Conservation (phyloP, 2,113 vertebrate species). For the Lampris megalopsis region DNA sequence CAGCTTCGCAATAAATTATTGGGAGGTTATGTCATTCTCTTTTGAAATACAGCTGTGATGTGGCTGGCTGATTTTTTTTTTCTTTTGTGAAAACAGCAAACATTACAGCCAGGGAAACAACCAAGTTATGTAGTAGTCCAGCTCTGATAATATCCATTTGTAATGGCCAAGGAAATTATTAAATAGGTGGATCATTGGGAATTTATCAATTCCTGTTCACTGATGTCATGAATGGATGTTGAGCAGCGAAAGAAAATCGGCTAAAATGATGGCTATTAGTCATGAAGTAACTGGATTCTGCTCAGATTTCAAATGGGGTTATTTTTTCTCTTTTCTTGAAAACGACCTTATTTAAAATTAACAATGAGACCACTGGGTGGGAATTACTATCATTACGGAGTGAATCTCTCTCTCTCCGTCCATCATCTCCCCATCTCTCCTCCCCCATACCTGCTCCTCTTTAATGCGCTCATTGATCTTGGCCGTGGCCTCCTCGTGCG, state of each 20-base stretch:
- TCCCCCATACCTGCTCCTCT: conserved; percentile 88
- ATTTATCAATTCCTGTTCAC: not conserved
- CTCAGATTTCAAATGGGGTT: not conserved
- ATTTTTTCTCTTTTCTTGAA: too few relatives aligned
- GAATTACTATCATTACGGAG: not conserved
- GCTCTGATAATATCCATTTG: too few relatives aligned
- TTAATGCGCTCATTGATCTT: conserved; percentile 95
- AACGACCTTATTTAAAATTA: too few relatives aligned
- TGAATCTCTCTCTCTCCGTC: not conserved
- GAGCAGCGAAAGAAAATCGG: not conserved
- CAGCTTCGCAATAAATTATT: too few relatives aligned
- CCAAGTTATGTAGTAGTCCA: too few relatives aligned
- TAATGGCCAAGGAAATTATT: not conserved
- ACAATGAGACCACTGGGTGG: too few relatives aligned
- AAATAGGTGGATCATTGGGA: not conserved
- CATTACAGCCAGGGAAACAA: too few relatives aligned
- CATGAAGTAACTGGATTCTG: not conserved
- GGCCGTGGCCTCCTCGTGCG: conserved; percentile 90
- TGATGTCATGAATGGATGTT: conserved; percentile 2
- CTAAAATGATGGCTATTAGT: not conserved
- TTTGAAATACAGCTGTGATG: not conserved
- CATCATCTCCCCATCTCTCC: not conserved
- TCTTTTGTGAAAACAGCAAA: too few relatives aligned
- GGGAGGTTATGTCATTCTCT: not conserved
- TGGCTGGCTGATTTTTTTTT: too few relatives aligned